A percentile compares a stretch with the other conserved stretches of the same genome.
These are phyloP conservation scores for Sorex fumeus DNA, from an alignment of 2,113 vertebrate genomes.

Conservation along the genomic window DNA sequence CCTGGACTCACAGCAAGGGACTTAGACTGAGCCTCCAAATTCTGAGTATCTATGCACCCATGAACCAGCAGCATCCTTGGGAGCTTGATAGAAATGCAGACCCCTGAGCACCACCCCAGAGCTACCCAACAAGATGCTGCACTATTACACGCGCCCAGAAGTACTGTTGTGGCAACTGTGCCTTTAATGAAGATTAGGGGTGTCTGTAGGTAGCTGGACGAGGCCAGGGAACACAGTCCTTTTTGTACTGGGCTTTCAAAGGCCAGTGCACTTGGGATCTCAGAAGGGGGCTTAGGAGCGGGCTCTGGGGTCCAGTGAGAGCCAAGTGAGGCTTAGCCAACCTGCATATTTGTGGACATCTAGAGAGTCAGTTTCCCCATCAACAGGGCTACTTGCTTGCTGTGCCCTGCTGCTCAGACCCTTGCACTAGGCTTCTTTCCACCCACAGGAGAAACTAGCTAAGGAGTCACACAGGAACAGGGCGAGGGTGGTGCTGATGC, in stretches of 20 bases:
- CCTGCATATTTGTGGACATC: not conserved
- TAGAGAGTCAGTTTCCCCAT: not conserved
- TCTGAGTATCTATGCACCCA: not conserved
- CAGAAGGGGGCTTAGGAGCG: not conserved
- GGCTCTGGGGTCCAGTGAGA: not conserved
- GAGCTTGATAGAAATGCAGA: not conserved
- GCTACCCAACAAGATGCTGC: not conserved
- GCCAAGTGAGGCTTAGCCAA: not conserved
- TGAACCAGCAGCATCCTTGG: not conserved
- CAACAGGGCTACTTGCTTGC: not conserved
- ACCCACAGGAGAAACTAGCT: no score
- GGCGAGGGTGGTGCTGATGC: no score
- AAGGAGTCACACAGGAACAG: no score
- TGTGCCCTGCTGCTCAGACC: no score
- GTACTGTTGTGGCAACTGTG: not conserved
- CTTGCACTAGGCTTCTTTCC: no score
- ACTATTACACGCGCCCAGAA: not conserved
- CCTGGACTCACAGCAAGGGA: not conserved
- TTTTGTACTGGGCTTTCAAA: not conserved
- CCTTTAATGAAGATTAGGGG: no score
- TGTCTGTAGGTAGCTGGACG: not conserved
- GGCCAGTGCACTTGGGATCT: not conserved
- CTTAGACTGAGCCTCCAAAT: no score
- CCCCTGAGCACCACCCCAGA: not conserved
- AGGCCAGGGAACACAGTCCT: not conserved